Percentiles rank a stretch among this genome's conserved stretches.
phyloP scores from a whole-genome alignment of 2,113 vertebrate genomes.

The Carassius auratus region DNA sequence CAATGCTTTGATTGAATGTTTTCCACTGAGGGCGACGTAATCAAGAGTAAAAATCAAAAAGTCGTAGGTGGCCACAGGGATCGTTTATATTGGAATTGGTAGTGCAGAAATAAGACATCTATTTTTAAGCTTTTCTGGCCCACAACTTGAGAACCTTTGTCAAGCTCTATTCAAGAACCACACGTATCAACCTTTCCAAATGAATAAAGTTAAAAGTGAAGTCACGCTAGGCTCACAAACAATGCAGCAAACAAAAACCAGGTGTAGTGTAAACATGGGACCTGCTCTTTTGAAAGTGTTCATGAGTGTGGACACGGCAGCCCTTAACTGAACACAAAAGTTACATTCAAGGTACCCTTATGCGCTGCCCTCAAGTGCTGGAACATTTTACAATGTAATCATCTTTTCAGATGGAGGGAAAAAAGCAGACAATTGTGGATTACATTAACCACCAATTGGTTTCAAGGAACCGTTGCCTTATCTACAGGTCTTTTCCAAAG shows the following conservation, averaged over 20 bases:
- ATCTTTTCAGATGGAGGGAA: constrained; percentile 48
- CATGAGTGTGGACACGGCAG: constrained; percentile 46
- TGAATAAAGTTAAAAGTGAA: constrained; percentile 70
- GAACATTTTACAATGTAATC: constrained; percentile 62
- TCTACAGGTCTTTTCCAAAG: constrained; percentile 11
- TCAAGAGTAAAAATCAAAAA: constrained; percentile 38
- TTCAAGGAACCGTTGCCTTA: constrained; percentile 48
- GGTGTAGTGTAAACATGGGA: constrained; percentile 68
- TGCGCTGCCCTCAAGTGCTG: constrained; percentile 55
- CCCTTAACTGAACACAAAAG: constrained; percentile 65
- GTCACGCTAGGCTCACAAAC: constrained; percentile 55
- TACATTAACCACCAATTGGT: constrained; percentile 26
- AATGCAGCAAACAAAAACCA: constrained; percentile 72
- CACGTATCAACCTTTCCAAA: constrained; percentile 74
- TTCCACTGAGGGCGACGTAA: constrained; percentile 1
- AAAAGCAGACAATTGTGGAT: constrained; percentile 41
- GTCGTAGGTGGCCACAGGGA: constrained; percentile 33
- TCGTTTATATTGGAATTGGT: constrained; percentile 26
- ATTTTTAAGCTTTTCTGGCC: constrained; percentile 49
- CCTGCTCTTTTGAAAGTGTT: constrained; percentile 62
- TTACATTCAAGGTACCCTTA: constrained; percentile 62
- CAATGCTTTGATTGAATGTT: constrained; percentile 11
- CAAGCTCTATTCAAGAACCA: constrained; percentile 71
- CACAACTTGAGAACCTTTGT: constrained; percentile 71
- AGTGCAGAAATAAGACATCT: constrained; percentile 63